phyloP scores from a whole-genome alignment of 2,888 invertebrate genomes.

The Drosophila buzzatii region DNA sequence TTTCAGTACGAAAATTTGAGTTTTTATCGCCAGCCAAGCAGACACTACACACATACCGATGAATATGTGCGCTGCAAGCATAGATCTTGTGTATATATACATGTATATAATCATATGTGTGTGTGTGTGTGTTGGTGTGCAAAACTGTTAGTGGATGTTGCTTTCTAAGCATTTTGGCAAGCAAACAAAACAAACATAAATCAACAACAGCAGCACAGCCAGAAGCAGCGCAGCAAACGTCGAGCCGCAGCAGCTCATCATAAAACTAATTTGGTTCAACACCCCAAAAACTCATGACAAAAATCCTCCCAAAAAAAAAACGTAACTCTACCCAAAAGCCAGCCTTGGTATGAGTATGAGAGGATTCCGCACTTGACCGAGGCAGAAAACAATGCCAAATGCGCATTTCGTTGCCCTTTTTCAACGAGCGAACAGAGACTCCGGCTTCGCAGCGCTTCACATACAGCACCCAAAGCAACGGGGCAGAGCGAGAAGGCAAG shows the following conservation, averaged over 20 bases:
- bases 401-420: slow-evolving; percentile 68
- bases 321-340: background rate
- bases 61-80: slow-evolving; percentile 10
- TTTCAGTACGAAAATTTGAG: slow-evolving; percentile 60
- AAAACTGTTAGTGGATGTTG: slow-evolving; percentile 70
- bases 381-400: slow-evolving; percentile 59
- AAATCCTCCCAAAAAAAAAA: background rate
- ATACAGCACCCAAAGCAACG: background rate
- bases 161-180: slow-evolving; percentile 72
- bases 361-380: slow-evolving; percentile 49
- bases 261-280: slow-evolving; percentile 74
- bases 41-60: slow-evolving; percentile 37
- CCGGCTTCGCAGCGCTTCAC: background rate
- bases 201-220: slow-evolving; percentile 61
- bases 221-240: slow-evolving; percentile 38
- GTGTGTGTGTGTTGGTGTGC: slow-evolving; percentile 15
- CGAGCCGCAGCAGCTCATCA: slow-evolving; percentile 75
- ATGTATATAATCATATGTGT: background rate
- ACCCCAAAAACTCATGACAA: slow-evolving; percentile 11
- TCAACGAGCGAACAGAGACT: slow-evolving; percentile 26
- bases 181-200: slow-evolving; percentile 79
- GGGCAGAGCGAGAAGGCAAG: background rate
- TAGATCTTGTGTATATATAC: slow-evolving; percentile 6
- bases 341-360: background rate
- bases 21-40: slow-evolving; percentile 67